Base-by-base conservation (phyloP, 2,888 invertebrate genomes). In the Melieria crassipennis region DNA sequence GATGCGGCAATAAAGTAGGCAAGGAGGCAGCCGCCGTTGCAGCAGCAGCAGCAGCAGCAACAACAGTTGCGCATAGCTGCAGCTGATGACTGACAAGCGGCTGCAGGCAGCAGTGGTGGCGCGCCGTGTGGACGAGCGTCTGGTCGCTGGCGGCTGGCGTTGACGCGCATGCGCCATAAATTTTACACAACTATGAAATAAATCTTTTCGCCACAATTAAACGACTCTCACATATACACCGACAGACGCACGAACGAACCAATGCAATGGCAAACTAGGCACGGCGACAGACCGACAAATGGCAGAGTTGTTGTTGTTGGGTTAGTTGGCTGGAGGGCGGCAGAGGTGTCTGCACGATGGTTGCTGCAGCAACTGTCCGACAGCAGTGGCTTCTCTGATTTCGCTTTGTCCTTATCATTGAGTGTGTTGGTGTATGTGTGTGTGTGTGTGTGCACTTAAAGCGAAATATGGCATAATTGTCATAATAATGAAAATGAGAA, bases 171-270 rank as follows among this genome's bases (percentile, higher is more conserved):
- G 42, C n/a, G 78, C 79, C 78, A 83, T 83, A 83, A 83, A 83
- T 83, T 83, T 75, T 78, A 76, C 71, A 77, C 77, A 79, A 78
- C 82, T 79, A 80, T 83, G 78, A 82, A 78, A 83, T 83, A 82
- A 83, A 82, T 82, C 83, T 81, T 80, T 79, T 79, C 78, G 79
- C 79, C 79, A 77, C 80, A 81, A 79, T 80, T 81, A 78, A 79
- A 78, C 75, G 77, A 74, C 74, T 67, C 66, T 73, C 70, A 57
- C 30, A 73, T 73, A 70, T 58, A 62, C 46, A 6, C 56, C 13
- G 67, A 71, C 65, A 64, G 55, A 16, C 13, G 57, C 45, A 60
- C 1, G 43, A 60, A 10, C 45, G 1, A 2, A 43, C 45, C 30
- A 30, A 30, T 30, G 30, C 30, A 30, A 30, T 30, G 30, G 30